phyloP scores from a whole-genome alignment of 2,888 invertebrate species.

The Cremastinae sp. region DNA sequence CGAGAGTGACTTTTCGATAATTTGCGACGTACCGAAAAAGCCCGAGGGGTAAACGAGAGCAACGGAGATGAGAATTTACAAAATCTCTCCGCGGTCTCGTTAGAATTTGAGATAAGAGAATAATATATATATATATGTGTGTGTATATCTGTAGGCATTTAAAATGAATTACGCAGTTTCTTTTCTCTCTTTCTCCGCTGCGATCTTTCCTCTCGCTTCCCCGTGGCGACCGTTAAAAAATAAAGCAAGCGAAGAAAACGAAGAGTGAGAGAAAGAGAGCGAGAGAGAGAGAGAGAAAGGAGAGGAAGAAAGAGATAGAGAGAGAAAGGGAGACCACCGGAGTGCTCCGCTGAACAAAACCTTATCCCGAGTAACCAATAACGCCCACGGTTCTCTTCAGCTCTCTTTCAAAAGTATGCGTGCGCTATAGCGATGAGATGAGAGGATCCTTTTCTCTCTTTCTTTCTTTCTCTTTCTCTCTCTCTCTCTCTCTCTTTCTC shows the following conservation, averaged over 20 bases:
- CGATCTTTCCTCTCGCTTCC: constrained; percentile 17
- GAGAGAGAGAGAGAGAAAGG: constrained; percentile 36
- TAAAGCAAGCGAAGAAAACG: constrained; percentile 66
- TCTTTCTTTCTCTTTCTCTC: too few relatives aligned
- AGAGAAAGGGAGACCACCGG: constrained; percentile 55
- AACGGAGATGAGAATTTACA: constrained; percentile 17
- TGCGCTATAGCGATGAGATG: constrained; percentile 8
- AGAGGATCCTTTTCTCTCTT: too few relatives aligned
- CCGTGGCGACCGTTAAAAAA: constrained; percentile 73
- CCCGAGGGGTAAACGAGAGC: constrained; percentile 7
- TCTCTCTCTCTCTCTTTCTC: too few relatives aligned
- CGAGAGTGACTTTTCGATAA: too few relatives aligned
- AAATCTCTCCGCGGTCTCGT: constrained; percentile 40
- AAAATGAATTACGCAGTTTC: constrained; percentile 54
- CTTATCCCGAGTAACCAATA: constrained; percentile 58
- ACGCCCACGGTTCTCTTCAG: constrained; percentile 54
- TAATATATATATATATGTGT: too few relatives aligned
- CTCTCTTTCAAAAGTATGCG: constrained; percentile 46
- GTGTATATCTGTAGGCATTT: constrained; percentile 25
- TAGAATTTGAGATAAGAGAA: constrained; percentile 32
- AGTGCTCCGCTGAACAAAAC: constrained; percentile 45
- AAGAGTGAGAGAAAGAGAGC: constrained; percentile 39
- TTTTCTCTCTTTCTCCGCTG: background rate
- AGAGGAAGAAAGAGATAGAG: constrained; percentile 10
- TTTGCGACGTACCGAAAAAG: too few relatives aligned